Percentiles rank a stretch among this genome's conserved stretches.
phyloP scores from a whole-genome alignment of 2,797 vertebrate genomes.

The Myiothlypis coronata region DNA sequence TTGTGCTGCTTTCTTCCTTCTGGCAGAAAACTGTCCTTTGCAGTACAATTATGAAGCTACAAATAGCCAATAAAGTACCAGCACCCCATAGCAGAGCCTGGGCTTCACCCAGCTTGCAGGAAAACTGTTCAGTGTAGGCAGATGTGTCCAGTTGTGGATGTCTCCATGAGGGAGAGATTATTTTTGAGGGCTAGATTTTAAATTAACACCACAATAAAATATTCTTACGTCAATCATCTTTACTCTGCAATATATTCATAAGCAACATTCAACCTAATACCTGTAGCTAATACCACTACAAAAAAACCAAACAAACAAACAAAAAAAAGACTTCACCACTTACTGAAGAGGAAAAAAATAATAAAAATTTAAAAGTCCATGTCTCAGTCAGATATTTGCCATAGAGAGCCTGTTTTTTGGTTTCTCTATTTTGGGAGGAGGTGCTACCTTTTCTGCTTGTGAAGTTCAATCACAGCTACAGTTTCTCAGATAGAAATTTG shows the following conservation, averaged over 20 bases:
- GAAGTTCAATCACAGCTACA: neutral
- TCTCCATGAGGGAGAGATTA: neutral
- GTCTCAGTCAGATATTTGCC: neutral
- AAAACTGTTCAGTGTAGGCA: neutral
- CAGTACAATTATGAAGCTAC: neutral
- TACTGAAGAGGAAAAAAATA: neutral
- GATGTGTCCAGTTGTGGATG: neutral
- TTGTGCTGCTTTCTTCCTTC: neutral
- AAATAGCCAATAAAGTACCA: neutral
- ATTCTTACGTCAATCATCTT: neutral
- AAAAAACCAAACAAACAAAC: neutral
- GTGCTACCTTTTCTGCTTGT: neutral
- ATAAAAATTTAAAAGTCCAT: neutral
- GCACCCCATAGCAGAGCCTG: neutral
- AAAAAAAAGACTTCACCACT: neutral
- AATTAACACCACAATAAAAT: neutral
- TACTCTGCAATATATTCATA: neutral
- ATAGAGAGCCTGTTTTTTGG: neutral
- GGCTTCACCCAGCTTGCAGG: neutral
- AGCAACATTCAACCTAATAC: neutral
- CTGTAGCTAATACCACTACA: neutral
- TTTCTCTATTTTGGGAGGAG: neutral
- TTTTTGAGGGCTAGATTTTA: neutral
- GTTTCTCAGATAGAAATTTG: neutral
- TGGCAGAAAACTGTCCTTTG: neutral